A percentile compares a stretch with the other conserved stretches of the same genome.
These are phyloP conservation scores for Limnodromus scolopaceus DNA, from an alignment of 2,797 vertebrate genomes.

Conservation along the genomic window DNA sequence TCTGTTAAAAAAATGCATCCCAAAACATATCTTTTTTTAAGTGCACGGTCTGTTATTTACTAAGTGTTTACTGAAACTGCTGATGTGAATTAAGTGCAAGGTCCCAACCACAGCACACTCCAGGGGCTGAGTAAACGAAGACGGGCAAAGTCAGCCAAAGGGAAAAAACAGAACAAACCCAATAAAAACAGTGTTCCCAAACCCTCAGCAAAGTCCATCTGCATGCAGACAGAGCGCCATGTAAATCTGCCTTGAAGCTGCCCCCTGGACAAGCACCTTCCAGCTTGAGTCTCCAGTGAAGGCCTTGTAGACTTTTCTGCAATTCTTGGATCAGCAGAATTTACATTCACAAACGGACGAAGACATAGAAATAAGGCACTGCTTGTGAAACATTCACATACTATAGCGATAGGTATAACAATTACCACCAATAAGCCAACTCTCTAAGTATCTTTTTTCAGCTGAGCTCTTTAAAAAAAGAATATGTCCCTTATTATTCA, in stretches of 20 bases:
- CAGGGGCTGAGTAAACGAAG: background rate
- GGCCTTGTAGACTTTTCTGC: background rate
- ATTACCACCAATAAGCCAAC: background rate
- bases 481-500: fast-evolving
- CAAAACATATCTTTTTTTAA: background rate
- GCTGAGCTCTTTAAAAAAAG: fast-evolving
- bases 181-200: conserved; percentile 11
- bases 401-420: background rate
- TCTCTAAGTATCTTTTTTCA: background rate
- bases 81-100: conserved; percentile 17
- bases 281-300: background rate
- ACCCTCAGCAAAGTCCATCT: background rate
- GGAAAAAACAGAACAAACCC: background rate
- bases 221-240: background rate
- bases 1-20: background rate
- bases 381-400: background rate
- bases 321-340: background rate
- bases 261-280: background rate
- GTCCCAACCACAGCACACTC: conserved; percentile 32
- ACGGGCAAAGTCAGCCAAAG: conserved; percentile 11
- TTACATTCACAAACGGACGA: fast-evolving
- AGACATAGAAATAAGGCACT: background rate
- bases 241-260: background rate
- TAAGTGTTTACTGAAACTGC: conserved; percentile 43
- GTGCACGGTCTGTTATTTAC: background rate